Conservation (phyloP, 2,888 invertebrate species). For the Troglohyphantes excavatus region DNA sequence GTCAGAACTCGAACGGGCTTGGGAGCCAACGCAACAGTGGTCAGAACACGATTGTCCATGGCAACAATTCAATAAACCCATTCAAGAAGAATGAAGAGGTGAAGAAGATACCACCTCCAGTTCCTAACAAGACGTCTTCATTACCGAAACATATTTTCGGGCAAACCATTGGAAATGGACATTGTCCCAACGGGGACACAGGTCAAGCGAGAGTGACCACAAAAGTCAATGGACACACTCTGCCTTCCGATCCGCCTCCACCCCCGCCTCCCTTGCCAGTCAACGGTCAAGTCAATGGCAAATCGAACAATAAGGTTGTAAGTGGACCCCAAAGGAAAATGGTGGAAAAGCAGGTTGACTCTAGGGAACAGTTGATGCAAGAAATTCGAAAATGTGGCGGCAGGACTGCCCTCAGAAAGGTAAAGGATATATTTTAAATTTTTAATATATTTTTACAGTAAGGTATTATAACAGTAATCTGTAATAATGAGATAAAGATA, state of each 20-base stretch:
- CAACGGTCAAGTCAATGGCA: neutral
- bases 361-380: constrained; percentile 87
- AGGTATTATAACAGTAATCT: neutral
- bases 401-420: constrained; percentile 81
- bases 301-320: constrained; percentile 19
- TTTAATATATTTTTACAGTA: neutral
- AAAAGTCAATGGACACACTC: neutral
- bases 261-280: constrained; percentile 69
- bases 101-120: constrained; percentile 24
- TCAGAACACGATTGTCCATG: neutral
- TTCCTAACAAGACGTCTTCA: constrained; percentile 34
- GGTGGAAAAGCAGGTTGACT: constrained; percentile 83
- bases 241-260: constrained; percentile 42
- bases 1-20: too few species aligned
- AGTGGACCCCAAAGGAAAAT: constrained; percentile 30
- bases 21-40: neutral
- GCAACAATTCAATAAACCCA: too few species aligned
- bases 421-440: constrained; percentile 65
- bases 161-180: constrained; percentile 21
- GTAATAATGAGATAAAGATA: neutral
- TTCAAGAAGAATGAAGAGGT: neutral
- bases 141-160: constrained; percentile 14
- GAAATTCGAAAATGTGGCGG: constrained; percentile 89
- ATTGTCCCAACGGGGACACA: constrained; percentile 26
- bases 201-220: constrained; percentile 3